Percentiles rank a stretch among this genome's conserved stretches.
Evolutionary conservation across 1,140 invertebrate genomes (phyloP).

Genomic region (Fragariocoptes setiger): DNA sequence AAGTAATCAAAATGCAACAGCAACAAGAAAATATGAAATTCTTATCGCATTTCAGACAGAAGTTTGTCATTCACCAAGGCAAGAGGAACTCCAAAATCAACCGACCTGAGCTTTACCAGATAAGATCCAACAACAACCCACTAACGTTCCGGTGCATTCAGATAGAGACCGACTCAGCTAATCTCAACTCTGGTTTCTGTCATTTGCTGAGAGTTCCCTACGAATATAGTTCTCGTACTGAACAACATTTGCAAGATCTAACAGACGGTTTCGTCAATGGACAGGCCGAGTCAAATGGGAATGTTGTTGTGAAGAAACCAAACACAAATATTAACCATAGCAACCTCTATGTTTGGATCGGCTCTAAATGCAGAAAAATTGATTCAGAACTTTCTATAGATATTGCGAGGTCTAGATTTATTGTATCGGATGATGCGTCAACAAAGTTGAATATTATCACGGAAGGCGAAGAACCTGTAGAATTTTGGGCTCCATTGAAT

Average conservation of each 20-base stretch:
- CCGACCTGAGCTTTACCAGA: slow-evolving; percentile 52
- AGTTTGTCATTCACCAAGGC: slow-evolving; percentile 73
- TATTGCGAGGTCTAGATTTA: slow-evolving; percentile 59
- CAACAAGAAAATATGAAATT: slow-evolving; percentile 98
- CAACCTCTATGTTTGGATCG: slow-evolving; percentile 93
- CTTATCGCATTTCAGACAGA: slow-evolving; percentile 78
- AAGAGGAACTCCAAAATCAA: slow-evolving; percentile 24
- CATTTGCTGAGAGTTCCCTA: slow-evolving; percentile 13
- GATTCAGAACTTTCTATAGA: slow-evolving; percentile 61
- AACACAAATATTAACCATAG: too few relatives aligned
- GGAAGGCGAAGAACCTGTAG: slow-evolving; percentile 91
- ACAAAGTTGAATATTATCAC: slow-evolving; percentile 50
- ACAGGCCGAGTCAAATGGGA: not conserved
- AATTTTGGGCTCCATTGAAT: slow-evolving; percentile 86
- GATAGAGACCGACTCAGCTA: slow-evolving; percentile 30
- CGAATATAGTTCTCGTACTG: too few relatives aligned
- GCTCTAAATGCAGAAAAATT: slow-evolving; percentile 51
- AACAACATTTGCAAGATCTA: too few relatives aligned
- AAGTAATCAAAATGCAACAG: slow-evolving; percentile 79
- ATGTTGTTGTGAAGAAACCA: too few relatives aligned
- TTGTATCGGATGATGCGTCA: slow-evolving; percentile 30
- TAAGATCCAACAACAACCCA: slow-evolving; percentile 73
- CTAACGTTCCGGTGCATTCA: slow-evolving; percentile 77
- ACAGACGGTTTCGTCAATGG: too few relatives aligned
- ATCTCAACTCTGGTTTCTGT: slow-evolving; percentile 22